Evolutionary conservation across 1,140 invertebrate genomes (phyloP).

Genomic region (Augochlora pura): DNA sequence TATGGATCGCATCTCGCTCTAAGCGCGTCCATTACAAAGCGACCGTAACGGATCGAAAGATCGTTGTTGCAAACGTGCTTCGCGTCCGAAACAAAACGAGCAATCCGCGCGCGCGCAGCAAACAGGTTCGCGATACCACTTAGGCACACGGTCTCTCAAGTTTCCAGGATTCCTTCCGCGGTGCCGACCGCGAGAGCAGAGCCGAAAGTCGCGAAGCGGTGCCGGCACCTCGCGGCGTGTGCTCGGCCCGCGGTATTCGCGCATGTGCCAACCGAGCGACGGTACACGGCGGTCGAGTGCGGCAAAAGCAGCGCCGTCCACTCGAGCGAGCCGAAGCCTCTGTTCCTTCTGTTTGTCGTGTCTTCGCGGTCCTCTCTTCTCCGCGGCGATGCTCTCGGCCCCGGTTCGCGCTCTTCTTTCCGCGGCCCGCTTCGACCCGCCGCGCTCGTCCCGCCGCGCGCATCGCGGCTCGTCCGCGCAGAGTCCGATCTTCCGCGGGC

Average conservation of each 20-base stretch:
- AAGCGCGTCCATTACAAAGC: no score
- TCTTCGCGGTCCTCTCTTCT: background rate
- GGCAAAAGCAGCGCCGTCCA: constrained; percentile 54
- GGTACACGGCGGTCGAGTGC: constrained; percentile 24
- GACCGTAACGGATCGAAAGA: no score
- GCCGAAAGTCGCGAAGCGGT: no score
- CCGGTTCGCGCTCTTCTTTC: constrained; percentile 14
- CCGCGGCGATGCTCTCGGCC: background rate
- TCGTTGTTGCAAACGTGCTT: no score
- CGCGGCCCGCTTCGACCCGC: background rate
- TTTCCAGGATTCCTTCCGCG: no score
- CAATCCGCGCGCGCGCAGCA: no score
- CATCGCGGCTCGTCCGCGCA: background rate
- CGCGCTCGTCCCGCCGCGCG: no score
- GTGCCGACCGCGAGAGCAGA: no score
- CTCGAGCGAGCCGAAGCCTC: constrained; percentile 38
- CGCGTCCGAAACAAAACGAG: no score
- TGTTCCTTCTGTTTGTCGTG: constrained; percentile 7
- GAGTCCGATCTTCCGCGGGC: constrained; percentile 19
- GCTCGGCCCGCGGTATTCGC: constrained; percentile 18
- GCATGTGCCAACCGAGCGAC: constrained; percentile 26
- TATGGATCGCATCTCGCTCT: no score
- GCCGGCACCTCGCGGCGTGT: background rate
- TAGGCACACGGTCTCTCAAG: no score
- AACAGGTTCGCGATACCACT: no score